phyloP scores from a whole-genome alignment of 1,140 invertebrate species.

The Heliconius eleuchia region DNA sequence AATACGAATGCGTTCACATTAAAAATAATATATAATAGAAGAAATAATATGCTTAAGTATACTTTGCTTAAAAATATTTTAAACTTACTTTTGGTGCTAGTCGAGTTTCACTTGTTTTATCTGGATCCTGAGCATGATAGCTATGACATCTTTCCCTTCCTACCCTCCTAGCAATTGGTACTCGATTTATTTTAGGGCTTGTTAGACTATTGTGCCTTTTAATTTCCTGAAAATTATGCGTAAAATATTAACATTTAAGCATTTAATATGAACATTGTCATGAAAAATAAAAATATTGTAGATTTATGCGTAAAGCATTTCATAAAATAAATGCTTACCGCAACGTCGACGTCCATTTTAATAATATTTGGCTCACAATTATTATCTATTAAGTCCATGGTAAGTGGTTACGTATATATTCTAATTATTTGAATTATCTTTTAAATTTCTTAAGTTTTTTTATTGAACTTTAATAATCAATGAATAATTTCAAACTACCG shows the following conservation, averaged over 20 bases:
- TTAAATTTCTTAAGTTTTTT: background rate
- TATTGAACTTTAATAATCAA: background rate
- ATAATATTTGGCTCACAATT: background rate
- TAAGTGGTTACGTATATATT: no score
- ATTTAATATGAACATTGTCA: background rate
- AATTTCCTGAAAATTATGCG: conserved; percentile 46
- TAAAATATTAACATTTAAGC: background rate
- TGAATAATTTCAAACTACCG: background rate
- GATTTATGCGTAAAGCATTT: no score
- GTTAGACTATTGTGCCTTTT: conserved; percentile 67
- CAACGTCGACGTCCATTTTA: conserved; percentile 42
- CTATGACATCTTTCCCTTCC: conserved; percentile 70
- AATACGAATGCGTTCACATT: conserved; percentile 34
- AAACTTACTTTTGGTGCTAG: conserved; percentile 41
- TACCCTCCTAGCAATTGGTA: conserved; percentile 51
- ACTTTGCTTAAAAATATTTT: background rate
- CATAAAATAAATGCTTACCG: conserved; percentile 23
- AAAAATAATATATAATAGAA: conserved; percentile 1
- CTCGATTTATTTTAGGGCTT: conserved; percentile 52
- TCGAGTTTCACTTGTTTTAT: conserved; percentile 37
- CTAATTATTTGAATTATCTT: background rate
- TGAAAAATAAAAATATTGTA: background rate
- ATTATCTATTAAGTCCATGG: conserved; percentile 6
- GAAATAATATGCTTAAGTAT: background rate
- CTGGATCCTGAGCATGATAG: conserved; percentile 54